phyloP scores from a whole-genome alignment of 2,797 vertebrate genomes.

The Perdix hodgsoniae region DNA sequence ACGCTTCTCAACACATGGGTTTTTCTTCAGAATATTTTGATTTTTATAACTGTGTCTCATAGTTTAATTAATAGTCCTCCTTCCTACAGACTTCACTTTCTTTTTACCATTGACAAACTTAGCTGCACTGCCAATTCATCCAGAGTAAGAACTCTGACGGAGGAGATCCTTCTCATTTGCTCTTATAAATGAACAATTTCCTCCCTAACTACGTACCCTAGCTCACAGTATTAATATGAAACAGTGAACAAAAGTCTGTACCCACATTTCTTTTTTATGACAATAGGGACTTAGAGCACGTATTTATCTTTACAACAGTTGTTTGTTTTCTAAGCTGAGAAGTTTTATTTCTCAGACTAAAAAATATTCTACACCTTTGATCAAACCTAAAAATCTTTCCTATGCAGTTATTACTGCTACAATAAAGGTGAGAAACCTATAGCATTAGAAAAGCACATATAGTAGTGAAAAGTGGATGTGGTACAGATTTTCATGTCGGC shows the following conservation, averaged over 20 bases:
- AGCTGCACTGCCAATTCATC: neutral
- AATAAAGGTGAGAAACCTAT: neutral
- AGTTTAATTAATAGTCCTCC: neutral
- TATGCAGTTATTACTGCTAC: neutral
- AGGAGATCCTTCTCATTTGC: neutral
- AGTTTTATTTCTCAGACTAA: neutral
- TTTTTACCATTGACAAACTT: neutral
- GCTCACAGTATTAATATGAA: neutral
- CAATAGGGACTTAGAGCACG: neutral
- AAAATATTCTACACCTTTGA: neutral
- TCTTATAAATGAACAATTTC: neutral
- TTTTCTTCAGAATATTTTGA: neutral
- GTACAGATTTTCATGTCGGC: neutral
- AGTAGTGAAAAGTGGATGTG: neutral
- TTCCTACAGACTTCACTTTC: neutral
- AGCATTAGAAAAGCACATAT: neutral
- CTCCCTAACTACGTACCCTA: neutral
- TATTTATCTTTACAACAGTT: neutral
- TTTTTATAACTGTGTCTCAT: neutral
- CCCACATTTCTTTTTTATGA: neutral
- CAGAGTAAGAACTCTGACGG: neutral
- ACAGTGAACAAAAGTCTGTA: neutral
- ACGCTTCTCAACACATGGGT: rapidly evolving
- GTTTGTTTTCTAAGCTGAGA: neutral
- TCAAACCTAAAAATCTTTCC: neutral